Percentiles rank a stretch among this genome's conserved stretches.
Evolutionary conservation across 2,113 vertebrate genomes (phyloP).

Genomic region (Tachysurus vachellii): DNA sequence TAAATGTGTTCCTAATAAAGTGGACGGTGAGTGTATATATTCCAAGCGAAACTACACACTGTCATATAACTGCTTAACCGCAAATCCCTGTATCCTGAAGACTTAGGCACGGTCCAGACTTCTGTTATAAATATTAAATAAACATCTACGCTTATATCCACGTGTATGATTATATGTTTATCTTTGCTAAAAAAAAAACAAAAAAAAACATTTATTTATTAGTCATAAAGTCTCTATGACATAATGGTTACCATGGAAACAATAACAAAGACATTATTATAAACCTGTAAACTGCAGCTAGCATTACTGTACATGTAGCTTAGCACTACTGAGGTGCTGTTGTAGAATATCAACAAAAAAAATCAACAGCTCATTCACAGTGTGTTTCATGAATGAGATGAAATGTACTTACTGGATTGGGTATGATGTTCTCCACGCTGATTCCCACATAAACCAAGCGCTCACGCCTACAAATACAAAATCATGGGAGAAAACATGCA

Average conservation of each 20-base stretch:
- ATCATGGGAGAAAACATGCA: background rate
- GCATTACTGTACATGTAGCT: too few relatives aligned
- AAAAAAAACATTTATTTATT: background rate
- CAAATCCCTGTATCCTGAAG: background rate
- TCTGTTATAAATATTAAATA: background rate
- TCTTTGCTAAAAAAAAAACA: background rate
- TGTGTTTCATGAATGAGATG: background rate
- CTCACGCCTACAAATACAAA: conserved; percentile 80
- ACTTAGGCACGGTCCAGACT: background rate
- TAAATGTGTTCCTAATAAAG: too few relatives aligned
- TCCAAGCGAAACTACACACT: background rate
- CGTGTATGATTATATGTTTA: too few relatives aligned
- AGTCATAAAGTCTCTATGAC: background rate
- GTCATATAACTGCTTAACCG: background rate
- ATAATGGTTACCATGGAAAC: background rate
- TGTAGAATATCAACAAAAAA: background rate
- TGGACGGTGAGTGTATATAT: too few relatives aligned
- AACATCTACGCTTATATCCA: too few relatives aligned
- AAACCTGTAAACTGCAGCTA: background rate
- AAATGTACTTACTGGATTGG: conserved; percentile 77
- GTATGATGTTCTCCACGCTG: conserved; percentile 99
- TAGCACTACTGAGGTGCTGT: background rate
- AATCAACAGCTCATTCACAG: too few relatives aligned
- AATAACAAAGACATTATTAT: background rate
- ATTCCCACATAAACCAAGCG: conserved; percentile 96